Base-by-base conservation (phyloP, 2,797 vertebrate species). In the Carduelis carduelis region DNA sequence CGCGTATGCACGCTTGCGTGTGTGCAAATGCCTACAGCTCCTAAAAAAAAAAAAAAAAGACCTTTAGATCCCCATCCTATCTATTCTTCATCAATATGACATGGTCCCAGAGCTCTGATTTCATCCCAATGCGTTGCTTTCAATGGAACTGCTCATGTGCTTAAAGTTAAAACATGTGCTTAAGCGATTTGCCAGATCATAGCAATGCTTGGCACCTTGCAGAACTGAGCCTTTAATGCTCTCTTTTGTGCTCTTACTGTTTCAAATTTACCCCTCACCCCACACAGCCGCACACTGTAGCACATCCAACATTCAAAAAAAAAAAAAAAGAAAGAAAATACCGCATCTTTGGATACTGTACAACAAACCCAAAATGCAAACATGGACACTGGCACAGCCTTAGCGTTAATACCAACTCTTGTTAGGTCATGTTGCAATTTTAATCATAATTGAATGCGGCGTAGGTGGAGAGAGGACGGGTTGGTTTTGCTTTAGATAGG, bases 131-230 rank as follows among this genome's bases (percentile, higher is more conserved):
- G 94, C 41, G 0, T 76, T 76, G 93, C 91, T 95, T 97, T 96
- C 93, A 96, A 95, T 91, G 80, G 95, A 94, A 79, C 80, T 95
- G 91, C 91, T 95, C 95, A 94, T 95, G 95, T 95, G 95, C 96
- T 96, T 81, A 96, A 96, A 97, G 95, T 96, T 95, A 96, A 97
- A 96, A 91, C 85, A 94, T 96, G 96, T 95, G 96, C 95, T 97
- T 91, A 95, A 96, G 87, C 94, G 80, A 95, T 96, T 95, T 96
- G 95, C 94, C 95, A 96, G 94, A 95, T 96, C 94, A 88, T 91
- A 93, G 96, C 89, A 92, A 96, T 89, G 91, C 95, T 93, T 94
- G 95, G 96, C 95, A 96, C 96, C 96, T 96, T 96, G 89, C 93
- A 96, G 96, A 96, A 94, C 94, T 96, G 95, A 96, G 95, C 95